phyloP scores from a whole-genome alignment of 2,888 invertebrate species.

The Orthosia gothica region DNA sequence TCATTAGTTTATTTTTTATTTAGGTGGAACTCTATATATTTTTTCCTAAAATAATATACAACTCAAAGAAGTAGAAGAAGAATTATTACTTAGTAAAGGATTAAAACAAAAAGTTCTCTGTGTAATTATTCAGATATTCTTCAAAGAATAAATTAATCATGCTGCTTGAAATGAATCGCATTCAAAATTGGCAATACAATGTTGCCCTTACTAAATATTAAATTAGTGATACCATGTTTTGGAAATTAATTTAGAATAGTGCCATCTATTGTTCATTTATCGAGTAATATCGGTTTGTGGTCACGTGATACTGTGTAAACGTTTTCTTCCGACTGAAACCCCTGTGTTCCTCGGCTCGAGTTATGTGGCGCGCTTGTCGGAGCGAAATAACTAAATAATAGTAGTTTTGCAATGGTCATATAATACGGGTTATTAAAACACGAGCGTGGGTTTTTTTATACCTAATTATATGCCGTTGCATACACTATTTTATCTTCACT shows the following conservation, averaged over 20 bases:
- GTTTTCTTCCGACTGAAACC: background rate
- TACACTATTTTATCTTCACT: too few species aligned
- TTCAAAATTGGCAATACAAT: background rate
- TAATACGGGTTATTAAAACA: too few species aligned
- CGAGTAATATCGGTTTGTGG: background rate
- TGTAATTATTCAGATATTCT: background rate
- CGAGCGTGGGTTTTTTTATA: too few species aligned
- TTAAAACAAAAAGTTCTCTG: background rate
- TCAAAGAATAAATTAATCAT: background rate
- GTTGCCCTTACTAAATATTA: conserved; percentile 7
- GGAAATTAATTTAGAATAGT: background rate
- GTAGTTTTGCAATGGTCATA: too few species aligned
- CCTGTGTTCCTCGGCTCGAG: too few species aligned
- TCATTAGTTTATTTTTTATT: background rate
- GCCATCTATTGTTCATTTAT: conserved; percentile 12
- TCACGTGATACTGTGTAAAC: background rate
- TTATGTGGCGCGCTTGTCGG: too few species aligned
- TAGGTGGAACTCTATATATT: background rate
- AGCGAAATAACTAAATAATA: too few species aligned
- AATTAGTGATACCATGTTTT: conserved; percentile 3
- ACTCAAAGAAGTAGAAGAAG: background rate
- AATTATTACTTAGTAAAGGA: background rate
- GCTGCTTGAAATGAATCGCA: background rate
- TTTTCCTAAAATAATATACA: background rate
- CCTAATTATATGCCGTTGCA: too few species aligned